Base-by-base conservation (phyloP, 2,797 vertebrate species). In the Bucorvus abyssinicus region DNA sequence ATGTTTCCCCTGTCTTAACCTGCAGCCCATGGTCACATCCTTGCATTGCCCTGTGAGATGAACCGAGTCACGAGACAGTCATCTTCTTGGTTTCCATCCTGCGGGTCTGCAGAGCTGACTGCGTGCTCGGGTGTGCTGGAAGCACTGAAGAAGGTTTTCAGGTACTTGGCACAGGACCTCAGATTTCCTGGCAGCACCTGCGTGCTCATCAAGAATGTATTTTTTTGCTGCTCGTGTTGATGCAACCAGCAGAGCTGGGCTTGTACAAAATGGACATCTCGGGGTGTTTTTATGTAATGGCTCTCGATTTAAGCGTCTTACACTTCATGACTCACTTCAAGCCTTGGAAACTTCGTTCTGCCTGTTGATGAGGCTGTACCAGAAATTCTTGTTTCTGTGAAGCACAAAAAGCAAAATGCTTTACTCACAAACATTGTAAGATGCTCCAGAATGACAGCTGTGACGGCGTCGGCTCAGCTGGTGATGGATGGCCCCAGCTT, bases 401-500 rank as follows among this genome's bases (percentile, higher is more conserved):
- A 36, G 64, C 36, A 80, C 34, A n/a, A 71, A 94, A 82, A 83
- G 8, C 64, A 63, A 88, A 90, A 75, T 57, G 73, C 44, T 90
- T 88, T 71, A 61, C 74, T 90, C 71, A 12, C 70, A 83, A 88
- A 71, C 30, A 55, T 42, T 73, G 63, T 78, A 60, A 71, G 67
- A 63, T 74, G 52, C 78, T 93, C 84, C 70, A 12, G 3, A 89
- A 65, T 2, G 2, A 59, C 38, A 76, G 52, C 56, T 76, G 88
- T 84, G 93, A 77, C 59, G 61, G 69, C 27, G 91, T 96, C 85
- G 80, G 79, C 88, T 94, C n/a, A 73, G 77, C 91, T 90, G 89
- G 34, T 90, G 86, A 69, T 87, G 84, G 86, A 79, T 93, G 68
- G 78, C 77, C 87, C 64, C 36, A 59, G 77, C 71, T 90, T n/a